Evolutionary conservation across 2,113 vertebrate genomes (phyloP), one percentile per base, ranked within the genome.

Genomic region (Scolopax mira): DNA sequence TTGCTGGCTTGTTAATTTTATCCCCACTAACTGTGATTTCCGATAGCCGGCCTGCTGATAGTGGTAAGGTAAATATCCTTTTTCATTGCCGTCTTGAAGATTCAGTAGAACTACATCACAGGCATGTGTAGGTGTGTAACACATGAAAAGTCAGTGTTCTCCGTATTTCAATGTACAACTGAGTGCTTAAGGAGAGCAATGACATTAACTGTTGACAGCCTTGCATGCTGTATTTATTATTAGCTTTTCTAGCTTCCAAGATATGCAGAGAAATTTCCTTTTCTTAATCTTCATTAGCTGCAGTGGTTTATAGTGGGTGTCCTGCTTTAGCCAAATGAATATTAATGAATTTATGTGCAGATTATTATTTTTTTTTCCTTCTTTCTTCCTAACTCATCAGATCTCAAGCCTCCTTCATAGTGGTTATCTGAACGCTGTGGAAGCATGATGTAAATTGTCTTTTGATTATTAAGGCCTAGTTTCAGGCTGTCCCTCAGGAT

Each of bases 1-100:
- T 99, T 99, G 99, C 99, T 98, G 99, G 99, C 97, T 99, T 99
- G 99, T 99, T 99, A 99, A 99, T 99, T 99, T 99, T 99, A 98
- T 99, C 99, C 98, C 99, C 99, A 98, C 98, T 99, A 99, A 99
- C 99, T 98, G 99, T 99, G 98, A 98, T 98, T 98, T 99, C 98
- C 96, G 99, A 98, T 98, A 98, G 98, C 98, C 98, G 98, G 98
- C 99, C 99, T 98, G 98, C 99, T 98, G 98, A 99, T 98, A 98
- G 98, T 99, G 98, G 98, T 98, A 99, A 99, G 99, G 99, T 99
- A 99, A 99, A 99, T 99, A 98, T 98, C 98, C 97, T 98, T 98
- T 98, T 98, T 98, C 98, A 95, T 98, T 98, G 97, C 98, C 96
- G 97, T 99, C 98, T 98, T 98, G 98, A 98, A 98, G 98, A 99